phyloP scores from a whole-genome alignment of 2,797 vertebrate genomes.

The Anguilla obscura region DNA sequence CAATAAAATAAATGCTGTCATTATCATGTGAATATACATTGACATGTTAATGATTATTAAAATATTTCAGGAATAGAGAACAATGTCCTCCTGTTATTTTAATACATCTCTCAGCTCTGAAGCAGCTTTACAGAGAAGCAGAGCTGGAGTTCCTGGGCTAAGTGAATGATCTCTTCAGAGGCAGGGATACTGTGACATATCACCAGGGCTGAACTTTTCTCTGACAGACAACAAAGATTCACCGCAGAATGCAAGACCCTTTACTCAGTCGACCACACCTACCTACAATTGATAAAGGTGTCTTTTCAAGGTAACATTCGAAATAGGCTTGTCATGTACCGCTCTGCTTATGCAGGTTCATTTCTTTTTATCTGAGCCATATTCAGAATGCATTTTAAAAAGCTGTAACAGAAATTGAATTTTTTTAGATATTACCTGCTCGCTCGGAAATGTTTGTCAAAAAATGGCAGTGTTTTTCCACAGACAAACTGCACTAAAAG shows the following conservation, averaged over 20 bases:
- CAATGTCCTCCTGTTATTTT: constrained; percentile 1
- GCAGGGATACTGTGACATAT: constrained; percentile 67
- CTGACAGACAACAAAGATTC: constrained; percentile 75
- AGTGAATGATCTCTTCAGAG: constrained; percentile 70
- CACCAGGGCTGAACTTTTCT: constrained; percentile 71
- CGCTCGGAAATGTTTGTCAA: neutral
- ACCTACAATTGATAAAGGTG: constrained; percentile 44
- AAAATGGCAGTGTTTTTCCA: neutral
- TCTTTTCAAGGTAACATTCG: constrained; percentile 17
- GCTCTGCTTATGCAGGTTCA: neutral
- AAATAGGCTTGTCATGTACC: neutral
- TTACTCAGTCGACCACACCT: constrained; percentile 58
- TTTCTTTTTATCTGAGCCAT: neutral
- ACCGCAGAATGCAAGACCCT: constrained; percentile 66
- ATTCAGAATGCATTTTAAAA: neutral
- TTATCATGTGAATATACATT: neutral
- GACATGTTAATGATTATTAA: neutral
- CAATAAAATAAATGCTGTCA: neutral
- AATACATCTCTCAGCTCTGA: neutral
- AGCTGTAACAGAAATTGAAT: neutral
- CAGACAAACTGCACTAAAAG: neutral
- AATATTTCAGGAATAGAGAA: neutral
- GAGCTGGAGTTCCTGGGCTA: constrained; percentile 37
- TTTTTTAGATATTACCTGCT: neutral
- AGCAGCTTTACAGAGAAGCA: constrained; percentile 1